Evolutionary conservation across 2,797 vertebrate species (phyloP), one percentile per base, ranked within the genome.

Genomic region (Lemur catta): DNA sequence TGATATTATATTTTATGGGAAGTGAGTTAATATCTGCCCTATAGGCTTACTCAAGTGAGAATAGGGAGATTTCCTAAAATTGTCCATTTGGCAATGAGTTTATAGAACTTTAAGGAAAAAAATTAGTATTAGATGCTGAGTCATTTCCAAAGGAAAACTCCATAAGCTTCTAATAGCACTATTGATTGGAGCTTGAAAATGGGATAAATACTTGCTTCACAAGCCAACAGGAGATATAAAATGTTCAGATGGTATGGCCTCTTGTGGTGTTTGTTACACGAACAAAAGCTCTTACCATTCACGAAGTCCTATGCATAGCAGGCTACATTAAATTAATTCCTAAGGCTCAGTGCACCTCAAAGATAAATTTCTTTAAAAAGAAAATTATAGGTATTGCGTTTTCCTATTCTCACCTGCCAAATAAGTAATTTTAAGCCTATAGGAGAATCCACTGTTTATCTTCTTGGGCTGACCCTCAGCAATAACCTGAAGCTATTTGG

Each of bases 1-100:
- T 96, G 95, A 28, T 96, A 87, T 96, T 97, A 93, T 93, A 89
- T 98, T 98, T 98, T 98, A 96, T 86, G 84, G 95, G 86, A 75
- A 91, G 24, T 43, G 30, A 97, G 86, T 81, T 86, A 96, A 74
- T 93, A 91, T 93, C 80, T 98, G 59, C 89, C 80, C 24, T 95
- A 38, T 76, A 97, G 84, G 91, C n/a, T 93, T 74, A 38, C 35
- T 96, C n/a, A 81, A 94, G 92, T 97, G 74, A 86, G 38, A 98
- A 79, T 38, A 59, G n/a, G 79, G 43, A 69, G 80, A 96, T 98
- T 97, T 98, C 92, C 74, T 96, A 80, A 96, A 96, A 97, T 96
- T 97, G 91, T 96, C 89, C 74, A 92, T 97, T 90, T 96, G 67
- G 94, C 92, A 86, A 93, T 95, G 67, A 95, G 48, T 98, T 98